Conservation (phyloP, 2,888 invertebrate species). For the Trachelus troglodyta region DNA sequence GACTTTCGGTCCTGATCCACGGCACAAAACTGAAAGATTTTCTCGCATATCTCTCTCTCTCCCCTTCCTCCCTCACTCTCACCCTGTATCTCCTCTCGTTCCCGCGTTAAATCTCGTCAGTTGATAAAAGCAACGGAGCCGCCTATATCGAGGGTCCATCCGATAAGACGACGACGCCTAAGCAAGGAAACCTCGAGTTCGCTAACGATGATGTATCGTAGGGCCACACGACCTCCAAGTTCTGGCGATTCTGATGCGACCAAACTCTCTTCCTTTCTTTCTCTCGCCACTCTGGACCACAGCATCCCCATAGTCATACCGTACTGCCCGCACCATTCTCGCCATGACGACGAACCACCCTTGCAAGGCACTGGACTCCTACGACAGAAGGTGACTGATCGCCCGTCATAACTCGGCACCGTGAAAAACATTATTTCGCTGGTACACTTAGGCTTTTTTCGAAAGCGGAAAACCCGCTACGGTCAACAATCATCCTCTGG, state of each 20-base stretch:
- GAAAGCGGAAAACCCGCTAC: background rate
- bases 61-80: background rate
- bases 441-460: slow-evolving; percentile 9
- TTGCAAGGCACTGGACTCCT: background rate
- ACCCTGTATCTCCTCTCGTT: background rate
- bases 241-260: slow-evolving; percentile 38
- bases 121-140: background rate
- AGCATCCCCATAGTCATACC: background rate
- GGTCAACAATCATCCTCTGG: slow-evolving; percentile 4
- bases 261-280: background rate
- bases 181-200: slow-evolving; percentile 47
- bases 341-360: background rate
- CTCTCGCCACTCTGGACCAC: background rate
- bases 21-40: background rate
- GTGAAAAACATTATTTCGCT: slow-evolving; percentile 32
- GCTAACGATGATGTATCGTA: slow-evolving; percentile 54
- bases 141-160: background rate
- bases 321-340: background rate
- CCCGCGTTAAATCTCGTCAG: background rate
- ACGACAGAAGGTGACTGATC: slow-evolving; percentile 37
- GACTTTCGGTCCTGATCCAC: background rate
- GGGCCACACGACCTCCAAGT: slow-evolving; percentile 38
- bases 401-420: slow-evolving; percentile 39
- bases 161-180: slow-evolving; percentile 30
- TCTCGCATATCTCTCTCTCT: background rate